Base-by-base conservation (phyloP, 2,113 vertebrate species). In the Pagrus major region DNA sequence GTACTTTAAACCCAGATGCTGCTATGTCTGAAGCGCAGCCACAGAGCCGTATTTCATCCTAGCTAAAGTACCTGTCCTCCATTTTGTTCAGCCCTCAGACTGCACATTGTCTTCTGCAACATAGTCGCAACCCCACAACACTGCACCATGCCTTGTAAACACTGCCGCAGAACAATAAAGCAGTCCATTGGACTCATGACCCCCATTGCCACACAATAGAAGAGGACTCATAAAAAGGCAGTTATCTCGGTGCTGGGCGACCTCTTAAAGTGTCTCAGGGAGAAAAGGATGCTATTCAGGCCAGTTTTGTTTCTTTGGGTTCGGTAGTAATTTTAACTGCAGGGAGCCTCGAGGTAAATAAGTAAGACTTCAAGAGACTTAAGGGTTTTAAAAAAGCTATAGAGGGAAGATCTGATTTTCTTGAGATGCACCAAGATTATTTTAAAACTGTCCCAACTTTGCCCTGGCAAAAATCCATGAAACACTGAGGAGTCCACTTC, bases 191-290 rank as follows among this genome's bases (percentile, higher is more conserved):
- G 91, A 92, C 90, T 93, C 93, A 91, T 93, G 91, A 91, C 94
- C 94, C 93, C 92, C 86, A 93, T 88, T 83, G 92, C 91, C 89
- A 90, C 84, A 96, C 95, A 96, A 96, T 94, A 88, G 94, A 86
- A 66, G 81, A 85, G 90, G 85, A 83, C 94, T 93, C 92, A 96
- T 95, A 97, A 96, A 96, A 94, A 93, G 92, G 91, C 94, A 93
- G 94, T 94, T 95, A 95, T 92, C 95, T 95, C 87, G 75, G 86
- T 91, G 90, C 91, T 90, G 69, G 91, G 80, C 81, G 84, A 89
- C 94, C 93, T 94, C 92, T 96, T 94, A 94, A 96, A 93, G 90
- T 89, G 92, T 93, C 91, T 84, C 72, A 65, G 64, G 82, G 80
- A 92, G 88, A 91, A 89, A 88, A 87, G 76, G 84, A 91, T 89